Base-by-base conservation (phyloP, 2,888 invertebrate genomes). In the Darwinula stevensoni region DNA sequence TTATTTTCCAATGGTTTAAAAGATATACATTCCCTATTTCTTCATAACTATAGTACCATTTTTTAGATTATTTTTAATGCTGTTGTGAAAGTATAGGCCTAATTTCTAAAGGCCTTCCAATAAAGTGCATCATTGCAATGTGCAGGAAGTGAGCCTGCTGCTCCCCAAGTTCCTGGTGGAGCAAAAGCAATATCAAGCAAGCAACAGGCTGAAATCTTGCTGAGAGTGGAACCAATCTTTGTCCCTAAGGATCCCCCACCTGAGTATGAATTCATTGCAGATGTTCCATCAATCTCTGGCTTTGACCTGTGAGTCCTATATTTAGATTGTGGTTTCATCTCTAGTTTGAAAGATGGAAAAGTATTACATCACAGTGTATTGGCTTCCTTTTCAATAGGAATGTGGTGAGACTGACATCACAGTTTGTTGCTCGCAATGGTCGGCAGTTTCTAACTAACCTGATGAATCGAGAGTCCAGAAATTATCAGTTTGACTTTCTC, bases 391-490 rank as follows among this genome's bases (percentile, higher is more conserved):
- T 34, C 40, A 45, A 22, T 40, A 76, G 75, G 39, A 97, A 97
- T 52, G 78, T 97, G 36, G 91, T 97, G 0, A 88, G 88, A 47
- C 54, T 99, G 15, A 97, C 97, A 0, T 97, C 97, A 0, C 86
- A 97, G 50, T 99, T 97, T 58, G 94, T 94, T 0, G 97, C 97
- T 0, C 63, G 94, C 45, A 97, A 99, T 53, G 97, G 97, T 1
- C 65, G 94, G 0, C 86, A 91, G 47, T 99, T 99, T 51, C 58
- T 97, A 13, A 94, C 94, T 0, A 88, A 88, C 47, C 56, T 99
- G 12, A 97, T 99, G 94, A 91, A 88, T 48, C 65, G 88, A 14
- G 97, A 99, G 47, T 86, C 88, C 47, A 60, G 91, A 3, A 97
- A 97, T 49, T 91, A 80, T 44, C 91, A 94, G 51, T 99, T 99